Conservation (phyloP, 2,113 vertebrate genomes). For the Ptilonorhynchus violaceus region DNA sequence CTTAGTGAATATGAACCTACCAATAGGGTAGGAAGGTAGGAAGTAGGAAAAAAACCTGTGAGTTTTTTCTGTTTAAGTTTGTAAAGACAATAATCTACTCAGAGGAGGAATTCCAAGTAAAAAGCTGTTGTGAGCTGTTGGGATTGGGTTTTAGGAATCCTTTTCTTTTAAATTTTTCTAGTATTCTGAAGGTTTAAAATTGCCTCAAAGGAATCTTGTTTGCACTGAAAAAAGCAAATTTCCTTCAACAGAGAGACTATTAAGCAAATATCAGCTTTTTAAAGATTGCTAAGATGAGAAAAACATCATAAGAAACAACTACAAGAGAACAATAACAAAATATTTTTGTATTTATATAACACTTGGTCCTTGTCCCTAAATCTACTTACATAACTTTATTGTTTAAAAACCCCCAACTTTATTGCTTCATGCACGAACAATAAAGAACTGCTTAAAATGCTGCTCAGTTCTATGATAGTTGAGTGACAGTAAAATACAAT, state of each 20-base stretch:
- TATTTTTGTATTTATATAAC: background rate
- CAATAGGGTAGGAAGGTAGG: no score
- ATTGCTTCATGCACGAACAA: background rate
- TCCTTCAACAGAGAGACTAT: background rate
- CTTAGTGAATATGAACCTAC: background rate
- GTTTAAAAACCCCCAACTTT: background rate
- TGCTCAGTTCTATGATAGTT: background rate
- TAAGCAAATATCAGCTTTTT: background rate
- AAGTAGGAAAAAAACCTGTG: background rate
- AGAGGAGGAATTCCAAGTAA: background rate
- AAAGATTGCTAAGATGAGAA: background rate
- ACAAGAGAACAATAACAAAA: background rate
- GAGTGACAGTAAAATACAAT: background rate
- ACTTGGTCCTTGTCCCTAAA: background rate
- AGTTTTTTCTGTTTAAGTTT: background rate
- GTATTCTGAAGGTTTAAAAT: background rate
- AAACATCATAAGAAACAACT: background rate
- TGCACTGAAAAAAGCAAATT: background rate
- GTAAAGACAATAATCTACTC: background rate
- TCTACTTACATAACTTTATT: background rate
- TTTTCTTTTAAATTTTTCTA: background rate
- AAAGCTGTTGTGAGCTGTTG: background rate
- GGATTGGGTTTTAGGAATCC: background rate
- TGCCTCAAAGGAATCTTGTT: background rate
- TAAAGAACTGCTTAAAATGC: background rate